phyloP scores from a whole-genome alignment of 2,888 invertebrate species.

The Lamellibrachia columna region DNA sequence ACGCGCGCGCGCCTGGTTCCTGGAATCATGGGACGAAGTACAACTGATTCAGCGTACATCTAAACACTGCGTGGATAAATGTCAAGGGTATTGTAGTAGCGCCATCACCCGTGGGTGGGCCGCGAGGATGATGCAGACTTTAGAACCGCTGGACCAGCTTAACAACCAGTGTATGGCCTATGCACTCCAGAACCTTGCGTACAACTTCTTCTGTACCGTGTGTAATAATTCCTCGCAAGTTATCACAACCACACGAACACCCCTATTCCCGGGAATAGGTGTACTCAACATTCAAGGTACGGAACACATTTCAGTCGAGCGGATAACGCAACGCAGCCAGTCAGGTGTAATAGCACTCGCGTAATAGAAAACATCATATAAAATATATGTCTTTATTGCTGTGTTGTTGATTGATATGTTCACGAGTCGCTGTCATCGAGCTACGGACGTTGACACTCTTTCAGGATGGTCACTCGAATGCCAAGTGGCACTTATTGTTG shows the following conservation, averaged over 20 bases:
- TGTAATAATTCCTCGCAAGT: neutral
- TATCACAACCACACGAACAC: neutral
- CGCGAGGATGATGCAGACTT: neutral
- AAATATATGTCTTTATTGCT: neutral
- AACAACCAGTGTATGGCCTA: neutral
- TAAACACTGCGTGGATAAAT: no score
- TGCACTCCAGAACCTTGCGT: neutral
- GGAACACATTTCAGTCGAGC: neutral
- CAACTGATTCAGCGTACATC: no score
- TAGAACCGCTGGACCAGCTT: neutral
- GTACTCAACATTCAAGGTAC: neutral
- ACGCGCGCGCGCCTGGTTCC: no score
- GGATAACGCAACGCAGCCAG: neutral
- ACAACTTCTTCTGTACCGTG: neutral
- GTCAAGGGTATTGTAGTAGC: neutral
- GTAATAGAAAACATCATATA: neutral
- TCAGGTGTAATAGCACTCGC: neutral
- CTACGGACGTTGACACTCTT: neutral
- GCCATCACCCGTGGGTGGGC: neutral
- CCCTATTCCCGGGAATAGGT: neutral
- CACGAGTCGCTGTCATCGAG: neutral
- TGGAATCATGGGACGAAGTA: no score
- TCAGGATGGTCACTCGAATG: neutral
- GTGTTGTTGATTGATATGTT: slow-evolving; percentile 3
- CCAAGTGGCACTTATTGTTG: neutral